Base-by-base conservation (phyloP, 2,113 vertebrate genomes). In the Datnioides undecimradiatus region DNA sequence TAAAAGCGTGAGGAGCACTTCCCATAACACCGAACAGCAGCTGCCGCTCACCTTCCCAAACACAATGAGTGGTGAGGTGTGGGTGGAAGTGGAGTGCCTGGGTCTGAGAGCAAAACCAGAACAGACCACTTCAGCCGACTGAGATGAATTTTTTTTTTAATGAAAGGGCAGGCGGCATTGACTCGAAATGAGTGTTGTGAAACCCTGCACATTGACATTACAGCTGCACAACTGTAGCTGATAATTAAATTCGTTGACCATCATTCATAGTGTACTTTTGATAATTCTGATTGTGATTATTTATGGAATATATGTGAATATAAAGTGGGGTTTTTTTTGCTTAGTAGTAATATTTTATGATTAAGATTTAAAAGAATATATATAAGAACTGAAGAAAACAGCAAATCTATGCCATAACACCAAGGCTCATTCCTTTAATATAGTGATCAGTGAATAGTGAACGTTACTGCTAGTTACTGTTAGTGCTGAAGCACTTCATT, bases 1-100 rank as follows among this genome's bases (percentile, higher is more conserved):
- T 62, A 65, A 23, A n/a, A 68, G 46, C 7, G 5, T 12, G 71
- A 76, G 49, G 55, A 75, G 45, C 66, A 33, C 76, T 73, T 19
- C 19, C 49, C 8, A 40, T 11, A 36, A 41, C 45, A 1, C 5
- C 6, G 58, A 76, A 58, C 34, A 72, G 58, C 46, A 59, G 46
- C 59, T 46, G n/a, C 25, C n/a, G 16, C 17, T 70, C 43, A 86
- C 60, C 51, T 62, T 55, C 38, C 16, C 69, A 66, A 76, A 67
- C 77, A 84, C 71, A 13, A 5, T 5, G 43, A 71, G 27, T 66
- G 64, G 52, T 76, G 27, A 69, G 64, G 52, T 76, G 85, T 85
- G 66, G 74, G 85, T 11, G 40, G 49, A 11, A 11, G 48, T 76
- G 14, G 52, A 87, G 85, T 41, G 45, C 10, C 45, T 33, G n/a